Evolutionary conservation across 2,113 vertebrate genomes (phyloP).

Genomic region (Oryzias javanicus): DNA sequence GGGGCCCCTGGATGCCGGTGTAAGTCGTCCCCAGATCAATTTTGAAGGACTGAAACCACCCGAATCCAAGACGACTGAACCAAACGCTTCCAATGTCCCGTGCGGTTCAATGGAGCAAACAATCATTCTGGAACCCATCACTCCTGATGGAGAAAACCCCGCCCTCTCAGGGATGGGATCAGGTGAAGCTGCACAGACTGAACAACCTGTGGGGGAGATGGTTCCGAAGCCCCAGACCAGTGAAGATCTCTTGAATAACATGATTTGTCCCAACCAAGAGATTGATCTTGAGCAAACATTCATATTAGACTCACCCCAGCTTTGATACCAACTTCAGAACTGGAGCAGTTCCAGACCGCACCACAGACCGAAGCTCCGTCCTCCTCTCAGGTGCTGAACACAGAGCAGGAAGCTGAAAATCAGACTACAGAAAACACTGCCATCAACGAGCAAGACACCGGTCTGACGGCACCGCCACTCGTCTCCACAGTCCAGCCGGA

Average conservation of each 20-base stretch:
- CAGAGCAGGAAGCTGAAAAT: conserved; percentile 31
- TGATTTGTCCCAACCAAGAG: conserved; percentile 39
- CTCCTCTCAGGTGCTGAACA: conserved; percentile 32
- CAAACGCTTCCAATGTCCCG: conserved; percentile 25
- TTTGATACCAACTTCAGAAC: conserved; percentile 53
- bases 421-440: conserved; percentile 9
- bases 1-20: conserved; percentile 42
- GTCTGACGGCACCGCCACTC: conserved; percentile 13
- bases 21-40: conserved; percentile 46
- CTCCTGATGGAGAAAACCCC: conserved; percentile 58
- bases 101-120: conserved; percentile 60
- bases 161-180: conserved; percentile 47
- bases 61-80: conserved; percentile 22
- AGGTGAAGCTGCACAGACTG: conserved; percentile 30
- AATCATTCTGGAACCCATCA: conserved; percentile 68
- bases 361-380: conserved; percentile 30
- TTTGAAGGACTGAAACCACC: conserved; percentile 42
- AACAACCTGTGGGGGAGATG: conserved; percentile 29
- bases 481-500: conserved; percentile 46
- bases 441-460: conserved; percentile 18
- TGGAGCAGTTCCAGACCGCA: conserved; percentile 47
- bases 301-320: conserved; percentile 65
- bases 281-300: conserved; percentile 55
- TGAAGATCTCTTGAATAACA: conserved; percentile 19
- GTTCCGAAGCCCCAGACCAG: conserved; percentile 28